A percentile compares a stretch with the other conserved stretches of the same genome.
These are phyloP conservation scores for Holothuria leucospilota DNA, from an alignment of 53 echinoderm and acorn worm genomes.

Conservation along the genomic window DNA sequence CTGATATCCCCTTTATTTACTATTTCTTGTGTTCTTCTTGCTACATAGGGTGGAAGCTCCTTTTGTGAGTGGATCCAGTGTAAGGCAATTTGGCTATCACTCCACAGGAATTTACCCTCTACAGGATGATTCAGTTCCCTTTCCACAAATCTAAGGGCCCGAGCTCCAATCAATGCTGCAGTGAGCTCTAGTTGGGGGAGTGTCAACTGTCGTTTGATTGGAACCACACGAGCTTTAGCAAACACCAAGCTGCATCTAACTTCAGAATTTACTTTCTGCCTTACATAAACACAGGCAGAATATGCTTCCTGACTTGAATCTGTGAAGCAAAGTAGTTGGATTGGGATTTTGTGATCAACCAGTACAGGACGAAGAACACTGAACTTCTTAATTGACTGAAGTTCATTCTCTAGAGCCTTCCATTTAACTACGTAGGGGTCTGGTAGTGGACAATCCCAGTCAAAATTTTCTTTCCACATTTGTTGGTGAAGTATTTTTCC, in stretches of 20 bases:
- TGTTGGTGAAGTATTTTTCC: constrained; percentile 7
- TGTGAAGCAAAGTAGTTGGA: neutral
- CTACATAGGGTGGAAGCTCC: neutral
- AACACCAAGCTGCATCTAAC: neutral
- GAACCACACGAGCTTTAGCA: neutral
- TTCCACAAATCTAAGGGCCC: neutral
- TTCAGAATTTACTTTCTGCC: neutral
- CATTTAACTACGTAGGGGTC: neutral
- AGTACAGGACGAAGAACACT: neutral
- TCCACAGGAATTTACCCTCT: neutral
- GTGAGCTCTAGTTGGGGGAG: neutral
- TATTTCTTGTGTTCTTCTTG: neutral
- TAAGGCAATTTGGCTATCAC: neutral
- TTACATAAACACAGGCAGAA: constrained; percentile 7
- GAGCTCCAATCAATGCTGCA: constrained; percentile 3
- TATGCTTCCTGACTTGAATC: neutral
- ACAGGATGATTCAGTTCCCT: neutral
- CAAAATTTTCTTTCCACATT: constrained; percentile 5
- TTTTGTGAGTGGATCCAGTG: neutral
- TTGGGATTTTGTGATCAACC: neutral
- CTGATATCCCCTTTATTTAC: neutral
- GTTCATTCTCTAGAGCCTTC: neutral
- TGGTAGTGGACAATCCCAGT: constrained; percentile 14
- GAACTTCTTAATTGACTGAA: neutral
- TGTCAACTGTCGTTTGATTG: constrained; percentile 1